These are phyloP conservation scores for Microvelia longipes DNA, from an alignment of 1,140 invertebrate genomes.

Conservation along the genomic window DNA sequence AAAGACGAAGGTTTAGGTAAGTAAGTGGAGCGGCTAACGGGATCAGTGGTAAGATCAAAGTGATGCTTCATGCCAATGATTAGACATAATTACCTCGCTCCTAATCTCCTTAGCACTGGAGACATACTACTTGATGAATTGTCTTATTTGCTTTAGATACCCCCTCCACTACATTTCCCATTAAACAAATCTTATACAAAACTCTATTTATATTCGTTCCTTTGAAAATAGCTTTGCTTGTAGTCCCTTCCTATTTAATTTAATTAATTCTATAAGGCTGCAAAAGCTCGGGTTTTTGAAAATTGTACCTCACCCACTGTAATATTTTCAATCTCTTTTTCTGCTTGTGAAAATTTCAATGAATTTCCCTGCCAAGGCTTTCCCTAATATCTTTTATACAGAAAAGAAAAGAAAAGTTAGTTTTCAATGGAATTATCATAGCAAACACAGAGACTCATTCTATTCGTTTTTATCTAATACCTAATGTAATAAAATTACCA, in stretches of 20 bases:
- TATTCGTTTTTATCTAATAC: no score
- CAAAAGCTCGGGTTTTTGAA: not conserved
- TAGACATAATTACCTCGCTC: slow-evolving; percentile 4
- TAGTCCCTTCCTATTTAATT: not conserved
- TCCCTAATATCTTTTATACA: no score
- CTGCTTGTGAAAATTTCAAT: not conserved
- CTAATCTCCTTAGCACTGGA: not conserved
- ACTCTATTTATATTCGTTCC: not conserved
- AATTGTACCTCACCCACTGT: not conserved
- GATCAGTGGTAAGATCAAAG: not conserved
- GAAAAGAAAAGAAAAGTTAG: no score
- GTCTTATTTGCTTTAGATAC: not conserved
- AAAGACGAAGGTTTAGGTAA: not conserved
- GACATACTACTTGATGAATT: not conserved
- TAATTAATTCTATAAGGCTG: not conserved
- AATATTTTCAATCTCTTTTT: no score
- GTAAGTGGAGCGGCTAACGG: not conserved
- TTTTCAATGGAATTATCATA: no score
- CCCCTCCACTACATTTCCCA: not conserved
- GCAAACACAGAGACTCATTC: no score
- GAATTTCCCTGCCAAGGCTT: no score
- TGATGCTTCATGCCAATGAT: not conserved
- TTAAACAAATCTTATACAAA: not conserved
- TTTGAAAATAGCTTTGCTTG: not conserved
- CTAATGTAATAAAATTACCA: no score